Conservation (phyloP, 2,888 invertebrate species). For the Zygaena filipendulae region DNA sequence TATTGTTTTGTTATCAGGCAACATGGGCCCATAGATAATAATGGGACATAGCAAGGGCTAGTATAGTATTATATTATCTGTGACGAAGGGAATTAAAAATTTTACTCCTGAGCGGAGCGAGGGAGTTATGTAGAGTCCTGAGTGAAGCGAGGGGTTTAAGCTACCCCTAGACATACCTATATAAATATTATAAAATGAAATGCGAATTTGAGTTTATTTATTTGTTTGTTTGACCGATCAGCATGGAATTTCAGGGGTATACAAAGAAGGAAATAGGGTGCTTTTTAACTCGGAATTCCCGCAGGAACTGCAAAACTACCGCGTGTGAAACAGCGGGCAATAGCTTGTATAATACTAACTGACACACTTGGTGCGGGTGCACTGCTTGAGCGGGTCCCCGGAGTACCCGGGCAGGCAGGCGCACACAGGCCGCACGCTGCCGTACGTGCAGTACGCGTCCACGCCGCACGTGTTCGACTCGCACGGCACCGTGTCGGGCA, state of each 20-base stretch:
- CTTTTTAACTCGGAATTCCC: too few species aligned
- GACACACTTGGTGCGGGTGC: constrained; percentile 77
- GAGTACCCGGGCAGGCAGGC: constrained; percentile 80
- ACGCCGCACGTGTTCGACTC: constrained; percentile 71
- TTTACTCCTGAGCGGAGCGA: too few species aligned
- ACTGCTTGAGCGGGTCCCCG: constrained; percentile 79
- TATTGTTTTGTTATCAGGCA: too few species aligned
- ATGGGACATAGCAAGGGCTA: too few species aligned
- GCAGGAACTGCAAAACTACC: neutral
- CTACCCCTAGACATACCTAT: too few species aligned
- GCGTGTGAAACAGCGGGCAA: neutral
- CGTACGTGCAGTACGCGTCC: constrained; percentile 71
- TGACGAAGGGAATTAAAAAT: too few species aligned
- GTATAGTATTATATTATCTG: too few species aligned
- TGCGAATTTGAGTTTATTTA: neutral
- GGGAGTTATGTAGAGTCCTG: too few species aligned
- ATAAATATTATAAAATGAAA: neutral
- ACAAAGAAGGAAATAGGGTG: neutral
- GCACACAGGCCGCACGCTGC: constrained; percentile 79
- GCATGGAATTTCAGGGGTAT: neutral
- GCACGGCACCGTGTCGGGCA: constrained; percentile 54
- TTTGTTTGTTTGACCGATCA: neutral
- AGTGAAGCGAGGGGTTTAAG: too few species aligned
- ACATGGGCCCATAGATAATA: too few species aligned
- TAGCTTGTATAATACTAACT: constrained; percentile 44